Conservation (phyloP, 2,888 invertebrate species). For the Mythimna vitellina region DNA sequence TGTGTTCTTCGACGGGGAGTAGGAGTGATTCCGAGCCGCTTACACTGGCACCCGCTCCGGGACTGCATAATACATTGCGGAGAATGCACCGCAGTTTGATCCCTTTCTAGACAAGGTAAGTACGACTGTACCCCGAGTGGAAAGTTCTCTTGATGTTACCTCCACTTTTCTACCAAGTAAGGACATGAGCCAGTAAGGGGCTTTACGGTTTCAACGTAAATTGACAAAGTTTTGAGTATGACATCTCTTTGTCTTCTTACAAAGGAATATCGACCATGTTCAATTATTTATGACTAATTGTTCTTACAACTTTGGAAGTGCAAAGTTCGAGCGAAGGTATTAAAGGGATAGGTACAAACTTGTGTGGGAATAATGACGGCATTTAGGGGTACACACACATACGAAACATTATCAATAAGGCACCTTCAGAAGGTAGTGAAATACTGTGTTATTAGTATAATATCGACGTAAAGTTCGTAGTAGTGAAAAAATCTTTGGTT, state of each 20-base stretch:
- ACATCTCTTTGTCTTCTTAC: conserved; percentile 86
- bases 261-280: conserved; percentile 84
- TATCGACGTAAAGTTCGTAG: conserved; percentile 41
- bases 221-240: conserved; percentile 87
- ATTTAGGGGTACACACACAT: conserved; percentile 39
- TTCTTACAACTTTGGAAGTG: conserved; percentile 76
- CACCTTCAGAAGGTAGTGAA: conserved; percentile 17
- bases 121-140: conserved; percentile 82
- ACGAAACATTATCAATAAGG: conserved; percentile 34
- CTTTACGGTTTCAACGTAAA: conserved; percentile 85
- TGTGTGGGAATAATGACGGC: conserved; percentile 65
- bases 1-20: conserved; percentile 77
- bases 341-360: conserved; percentile 68
- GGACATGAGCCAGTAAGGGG: conserved; percentile 84
- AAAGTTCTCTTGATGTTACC: conserved; percentile 87
- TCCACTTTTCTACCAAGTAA: conserved; percentile 85
- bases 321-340: conserved; percentile 74
- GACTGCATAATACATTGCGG: conserved; percentile 90
- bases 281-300: conserved; percentile 87
- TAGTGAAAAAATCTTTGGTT: conserved; percentile 58
- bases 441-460: conserved; percentile 31
- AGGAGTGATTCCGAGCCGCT: conserved; percentile 87
- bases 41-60: conserved; percentile 81
- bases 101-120: conserved; percentile 89
- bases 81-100: conserved; percentile 90